Base-by-base conservation (phyloP, 2,888 invertebrate species). In the Luperina nickerlii region DNA sequence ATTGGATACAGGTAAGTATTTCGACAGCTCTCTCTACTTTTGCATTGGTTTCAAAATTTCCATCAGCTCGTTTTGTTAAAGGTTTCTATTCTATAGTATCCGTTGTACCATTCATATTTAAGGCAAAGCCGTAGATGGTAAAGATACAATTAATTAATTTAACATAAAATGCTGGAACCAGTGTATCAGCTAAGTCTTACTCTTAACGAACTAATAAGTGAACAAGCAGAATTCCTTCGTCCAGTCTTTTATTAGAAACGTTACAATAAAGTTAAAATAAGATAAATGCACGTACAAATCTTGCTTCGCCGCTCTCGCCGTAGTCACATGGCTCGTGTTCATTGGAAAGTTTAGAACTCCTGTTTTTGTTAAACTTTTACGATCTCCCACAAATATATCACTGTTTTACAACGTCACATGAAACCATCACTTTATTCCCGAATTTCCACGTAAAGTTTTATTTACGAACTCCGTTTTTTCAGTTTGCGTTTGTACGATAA, bases 321-420 rank as follows among this genome's bases (percentile, higher is more conserved):
- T 90, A 94, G 94, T 96, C 96, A 96, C 96, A 96, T 96, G 96
- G 96, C 95, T 95, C 90, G 93, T 91, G 91, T 93, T 93, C 93
- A 91, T 92, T 94, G 92, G 93, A 95, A 95, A 95, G 95, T 95
- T 93, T 91, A 92, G 89, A 94, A 93, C 94, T 94, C 93, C 94
- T 92, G 93, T 94, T 94, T 95, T 94, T 92, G 91, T 94, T 91
- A 91, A 94, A 92, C 93, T 90, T 93, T 92, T 92, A 93, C 91
- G 92, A 91, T 92, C 91, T 90, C 91, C 88, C 93, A 94, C 93
- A 92, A 93, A 92, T 91, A 92, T 92, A 94, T 92, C 95, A 95
- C 95, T 92, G 87, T 87, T 90, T 79, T 90, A 88, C 82, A 92
- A 91, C 91, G 92, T 92, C 93, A 95, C 93, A 86, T 85, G 85